Evolutionary conservation across 2,113 vertebrate species (phyloP).

Genomic region (Tetrax tetrax): DNA sequence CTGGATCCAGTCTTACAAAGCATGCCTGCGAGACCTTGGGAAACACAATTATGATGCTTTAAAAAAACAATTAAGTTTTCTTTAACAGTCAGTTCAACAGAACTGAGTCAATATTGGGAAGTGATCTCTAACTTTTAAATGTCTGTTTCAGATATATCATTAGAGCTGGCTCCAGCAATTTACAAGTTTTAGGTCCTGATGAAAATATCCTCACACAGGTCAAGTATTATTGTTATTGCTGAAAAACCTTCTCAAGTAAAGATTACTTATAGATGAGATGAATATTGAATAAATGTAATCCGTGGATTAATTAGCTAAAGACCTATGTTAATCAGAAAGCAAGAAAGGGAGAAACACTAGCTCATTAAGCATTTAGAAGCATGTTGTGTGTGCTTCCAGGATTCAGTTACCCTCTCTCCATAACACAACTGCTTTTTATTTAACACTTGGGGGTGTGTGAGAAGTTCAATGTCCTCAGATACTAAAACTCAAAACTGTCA

Average conservation of each 20-base stretch:
- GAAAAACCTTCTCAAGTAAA: background rate
- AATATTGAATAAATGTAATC: conserved; percentile 62
- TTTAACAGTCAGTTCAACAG: background rate
- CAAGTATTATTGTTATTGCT: background rate
- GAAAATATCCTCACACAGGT: background rate
- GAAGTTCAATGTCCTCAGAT: background rate
- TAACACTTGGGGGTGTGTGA: conserved; percentile 37
- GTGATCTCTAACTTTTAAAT: background rate
- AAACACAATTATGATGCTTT: background rate
- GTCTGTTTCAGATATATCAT: background rate
- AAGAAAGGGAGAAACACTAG: conserved; percentile 63
- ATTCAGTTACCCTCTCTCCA: conserved; percentile 58
- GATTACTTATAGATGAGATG: conserved; percentile 57
- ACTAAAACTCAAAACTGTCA: background rate
- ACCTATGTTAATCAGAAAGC: conserved; percentile 55
- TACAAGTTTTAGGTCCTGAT: background rate
- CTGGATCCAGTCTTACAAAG: background rate
- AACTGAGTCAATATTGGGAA: background rate
- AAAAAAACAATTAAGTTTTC: background rate
- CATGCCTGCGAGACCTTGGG: background rate
- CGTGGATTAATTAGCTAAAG: conserved; percentile 68
- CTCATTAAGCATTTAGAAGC: conserved; percentile 64
- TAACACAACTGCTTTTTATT: conserved; percentile 61
- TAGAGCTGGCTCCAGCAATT: background rate
- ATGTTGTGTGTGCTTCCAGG: conserved; percentile 42